Conservation (phyloP, 2,113 vertebrate species). For the Python bivittatus region DNA sequence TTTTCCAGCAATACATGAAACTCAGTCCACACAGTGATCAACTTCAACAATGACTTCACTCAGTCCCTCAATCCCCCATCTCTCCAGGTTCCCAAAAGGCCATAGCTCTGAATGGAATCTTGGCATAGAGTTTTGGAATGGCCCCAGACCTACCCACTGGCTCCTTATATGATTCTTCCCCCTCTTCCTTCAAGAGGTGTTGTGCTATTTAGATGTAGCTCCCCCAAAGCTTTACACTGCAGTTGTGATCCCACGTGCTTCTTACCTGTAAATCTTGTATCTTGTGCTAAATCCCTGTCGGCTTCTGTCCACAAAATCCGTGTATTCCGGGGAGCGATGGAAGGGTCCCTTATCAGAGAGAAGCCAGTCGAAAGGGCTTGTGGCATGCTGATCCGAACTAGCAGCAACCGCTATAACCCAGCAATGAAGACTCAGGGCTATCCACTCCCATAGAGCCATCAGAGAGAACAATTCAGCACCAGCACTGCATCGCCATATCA, state of each 20-base stretch:
- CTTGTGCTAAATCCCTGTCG: conserved; percentile 96
- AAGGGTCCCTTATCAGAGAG: conserved; percentile 98
- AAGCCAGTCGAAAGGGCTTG: conserved; percentile 97
- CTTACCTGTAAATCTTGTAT: conserved; percentile 99
- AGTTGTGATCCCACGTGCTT: conserved; percentile 63
- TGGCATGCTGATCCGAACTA: conserved; percentile 88
- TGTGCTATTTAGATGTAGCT: conserved; percentile 27
- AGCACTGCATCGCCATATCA: conserved; percentile 85
- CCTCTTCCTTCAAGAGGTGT: conserved; percentile 53
- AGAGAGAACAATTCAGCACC: conserved; percentile 89
- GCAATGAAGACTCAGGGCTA: conserved; percentile 95
- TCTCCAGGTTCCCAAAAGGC: conserved; percentile 26
- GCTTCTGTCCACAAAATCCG: conserved; percentile 97
- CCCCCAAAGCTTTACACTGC: conserved; percentile 31
- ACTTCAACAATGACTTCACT: background rate
- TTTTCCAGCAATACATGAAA: background rate
- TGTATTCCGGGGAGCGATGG: conserved; percentile 96
- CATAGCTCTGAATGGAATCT: conserved; percentile 26
- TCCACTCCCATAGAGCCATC: conserved; percentile 98
- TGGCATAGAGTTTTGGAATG: conserved; percentile 25
- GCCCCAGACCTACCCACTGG: conserved; percentile 4
- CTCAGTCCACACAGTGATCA: background rate
- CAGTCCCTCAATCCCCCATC: conserved; percentile 12
- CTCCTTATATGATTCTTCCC: conserved; percentile 39
- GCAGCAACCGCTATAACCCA: conserved; percentile 86